Evolutionary conservation across 2,888 invertebrate species (phyloP).

Genomic region (Drosophila kambysellisi): DNA sequence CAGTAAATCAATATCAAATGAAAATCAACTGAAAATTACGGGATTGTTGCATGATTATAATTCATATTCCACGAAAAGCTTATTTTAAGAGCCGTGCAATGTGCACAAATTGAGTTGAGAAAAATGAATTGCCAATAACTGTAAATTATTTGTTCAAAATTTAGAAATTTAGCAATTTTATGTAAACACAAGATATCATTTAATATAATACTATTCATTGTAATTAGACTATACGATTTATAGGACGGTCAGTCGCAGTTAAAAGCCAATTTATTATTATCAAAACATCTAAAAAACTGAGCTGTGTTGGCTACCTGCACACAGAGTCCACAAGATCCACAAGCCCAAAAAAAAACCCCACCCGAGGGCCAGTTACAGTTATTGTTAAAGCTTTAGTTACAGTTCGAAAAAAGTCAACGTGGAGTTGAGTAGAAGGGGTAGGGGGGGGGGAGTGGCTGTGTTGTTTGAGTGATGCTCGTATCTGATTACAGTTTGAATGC

Average conservation of each 20-base stretch:
- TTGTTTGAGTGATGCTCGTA: constrained; percentile 47
- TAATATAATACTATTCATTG: neutral
- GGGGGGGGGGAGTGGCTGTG: neutral
- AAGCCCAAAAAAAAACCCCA: constrained; percentile 17
- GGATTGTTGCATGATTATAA: constrained; percentile 6
- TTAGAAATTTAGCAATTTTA: neutral
- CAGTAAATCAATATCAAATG: constrained; percentile 7
- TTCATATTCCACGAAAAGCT: constrained; percentile 6
- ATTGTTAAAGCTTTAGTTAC: constrained; percentile 18
- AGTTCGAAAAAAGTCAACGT: neutral
- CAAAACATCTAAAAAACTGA: neutral
- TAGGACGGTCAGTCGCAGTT: neutral
- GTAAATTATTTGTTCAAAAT: neutral
- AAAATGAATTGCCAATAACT: neutral
- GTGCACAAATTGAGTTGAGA: neutral
- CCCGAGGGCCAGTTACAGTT: constrained; percentile 36
- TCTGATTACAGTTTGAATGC: constrained; percentile 79
- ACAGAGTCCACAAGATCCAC: constrained; percentile 33
- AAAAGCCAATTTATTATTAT: constrained; percentile 16
- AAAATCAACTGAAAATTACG: neutral
- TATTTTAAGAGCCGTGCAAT: neutral
- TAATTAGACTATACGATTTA: neutral
- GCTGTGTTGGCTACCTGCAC: neutral
- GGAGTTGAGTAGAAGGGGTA: neutral
- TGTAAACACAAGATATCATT: neutral